Conservation (phyloP, 2,888 invertebrate species). For the Amblyjoppa fuscipennis region DNA sequence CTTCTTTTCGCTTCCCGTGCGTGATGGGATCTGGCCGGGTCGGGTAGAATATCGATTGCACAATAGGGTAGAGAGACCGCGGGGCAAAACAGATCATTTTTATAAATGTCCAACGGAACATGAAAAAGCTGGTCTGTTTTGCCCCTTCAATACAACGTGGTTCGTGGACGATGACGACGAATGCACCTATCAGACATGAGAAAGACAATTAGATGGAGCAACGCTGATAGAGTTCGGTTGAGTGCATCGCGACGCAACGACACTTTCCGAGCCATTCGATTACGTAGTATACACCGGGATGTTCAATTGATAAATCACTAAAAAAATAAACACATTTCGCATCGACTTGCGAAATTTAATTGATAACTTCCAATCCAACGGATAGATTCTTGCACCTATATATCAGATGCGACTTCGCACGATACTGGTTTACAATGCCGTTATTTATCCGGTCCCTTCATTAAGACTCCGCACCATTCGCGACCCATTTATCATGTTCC, state of each 20-base stretch:
- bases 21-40: slow-evolving; percentile 1
- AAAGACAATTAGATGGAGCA: slow-evolving; percentile 26
- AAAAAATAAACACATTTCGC: background rate
- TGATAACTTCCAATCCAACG: background rate
- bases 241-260: slow-evolving; percentile 7
- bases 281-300: background rate
- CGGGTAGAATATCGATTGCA: slow-evolving; percentile 30
- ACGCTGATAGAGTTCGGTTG: slow-evolving; percentile 10
- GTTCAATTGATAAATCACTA: slow-evolving; percentile 7
- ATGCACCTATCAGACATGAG: slow-evolving; percentile 14
- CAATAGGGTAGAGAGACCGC: no score
- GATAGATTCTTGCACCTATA: background rate
- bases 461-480: background rate
- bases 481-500: background rate
- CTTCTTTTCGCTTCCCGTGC: slow-evolving; percentile 2
- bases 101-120: background rate
- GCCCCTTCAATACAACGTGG: background rate
- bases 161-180: slow-evolving; percentile 35
- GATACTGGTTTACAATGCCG: background rate
- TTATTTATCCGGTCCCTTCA: background rate
- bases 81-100: no score
- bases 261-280: background rate
- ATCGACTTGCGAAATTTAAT: slow-evolving; percentile 22
- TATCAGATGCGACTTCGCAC: background rate
- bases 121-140: background rate